These are phyloP conservation scores for Cranoglanis bouderius DNA, from an alignment of 2,113 vertebrate species.

Conservation along the genomic window DNA sequence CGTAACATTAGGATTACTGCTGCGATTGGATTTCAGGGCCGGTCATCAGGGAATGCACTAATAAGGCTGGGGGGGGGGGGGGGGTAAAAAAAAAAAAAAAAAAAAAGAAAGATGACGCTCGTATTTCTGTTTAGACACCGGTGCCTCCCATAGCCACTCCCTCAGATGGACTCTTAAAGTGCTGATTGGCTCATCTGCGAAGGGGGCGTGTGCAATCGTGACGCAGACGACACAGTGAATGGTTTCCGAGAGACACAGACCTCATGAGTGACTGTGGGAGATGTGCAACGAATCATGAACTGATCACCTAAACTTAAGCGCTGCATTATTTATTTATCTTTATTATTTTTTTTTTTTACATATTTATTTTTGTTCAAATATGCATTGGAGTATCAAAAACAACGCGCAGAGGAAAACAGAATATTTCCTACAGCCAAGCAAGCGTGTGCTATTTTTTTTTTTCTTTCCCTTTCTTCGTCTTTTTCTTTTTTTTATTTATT, in stretches of 20 bases:
- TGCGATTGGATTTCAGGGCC: not conserved
- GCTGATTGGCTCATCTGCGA: conserved; percentile 68
- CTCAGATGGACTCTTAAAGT: conserved; percentile 66
- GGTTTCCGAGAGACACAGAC: conserved; percentile 54
- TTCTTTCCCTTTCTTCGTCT: conserved; percentile 62
- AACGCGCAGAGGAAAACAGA: conserved; percentile 46
- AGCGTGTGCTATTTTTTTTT: conserved; percentile 73
- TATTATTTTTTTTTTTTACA: not conserved
- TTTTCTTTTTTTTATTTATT: conserved; percentile 44
- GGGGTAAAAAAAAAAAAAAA: not conserved
- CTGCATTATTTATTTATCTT: not conserved
- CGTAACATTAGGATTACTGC: not conserved
- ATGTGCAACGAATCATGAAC: conserved; percentile 68
- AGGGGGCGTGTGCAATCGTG: conserved; percentile 56
- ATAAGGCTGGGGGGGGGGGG: no score
- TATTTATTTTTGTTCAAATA: conserved; percentile 58
- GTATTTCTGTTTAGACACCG: not conserved
- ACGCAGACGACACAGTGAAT: conserved; percentile 63
- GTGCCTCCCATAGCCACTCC: conserved; percentile 40
- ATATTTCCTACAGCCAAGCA: conserved; percentile 73
- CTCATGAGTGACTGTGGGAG: conserved; percentile 67
- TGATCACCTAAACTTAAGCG: conserved; percentile 57
- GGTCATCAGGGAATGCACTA: conserved; percentile 17
- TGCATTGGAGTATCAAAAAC: conserved; percentile 65
- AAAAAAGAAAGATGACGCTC: not conserved